These are phyloP conservation scores for Mercenaria mercenaria DNA, from an alignment of 1,140 invertebrate genomes.

Conservation along the genomic window DNA sequence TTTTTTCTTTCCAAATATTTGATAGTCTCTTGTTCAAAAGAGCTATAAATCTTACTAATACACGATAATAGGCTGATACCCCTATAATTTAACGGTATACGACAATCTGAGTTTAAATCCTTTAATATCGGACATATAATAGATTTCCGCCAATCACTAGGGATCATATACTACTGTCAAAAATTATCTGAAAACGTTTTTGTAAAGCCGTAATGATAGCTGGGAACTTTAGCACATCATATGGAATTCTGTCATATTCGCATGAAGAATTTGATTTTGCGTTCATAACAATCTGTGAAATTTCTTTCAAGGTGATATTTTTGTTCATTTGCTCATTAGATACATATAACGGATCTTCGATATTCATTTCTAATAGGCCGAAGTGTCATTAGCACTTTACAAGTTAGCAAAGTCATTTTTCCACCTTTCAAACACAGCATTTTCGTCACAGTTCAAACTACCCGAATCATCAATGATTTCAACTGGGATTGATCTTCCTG, in stretches of 20 bases:
- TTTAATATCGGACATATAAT: conserved; percentile 48
- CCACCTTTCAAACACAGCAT: too few species aligned
- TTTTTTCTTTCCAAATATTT: not conserved
- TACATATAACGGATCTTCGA: not conserved
- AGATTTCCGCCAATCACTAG: too few species aligned
- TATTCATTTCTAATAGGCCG: too few species aligned
- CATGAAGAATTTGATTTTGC: not conserved
- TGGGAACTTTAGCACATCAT: not conserved
- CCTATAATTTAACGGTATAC: conserved; percentile 33
- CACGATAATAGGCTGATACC: not conserved
- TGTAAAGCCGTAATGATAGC: not conserved
- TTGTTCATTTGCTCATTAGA: not conserved
- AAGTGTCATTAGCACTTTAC: too few species aligned
- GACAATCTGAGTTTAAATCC: conserved; percentile 6
- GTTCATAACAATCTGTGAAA: conserved; percentile 5
- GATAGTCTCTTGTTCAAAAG: conserved; percentile 31
- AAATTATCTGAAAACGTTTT: conserved; percentile 21
- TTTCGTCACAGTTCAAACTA: too few species aligned
- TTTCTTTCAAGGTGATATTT: not conserved
- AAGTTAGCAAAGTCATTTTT: too few species aligned
- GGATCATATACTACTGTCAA: conserved; percentile 27
- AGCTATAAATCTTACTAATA: conserved; percentile 27
- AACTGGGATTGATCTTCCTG: not conserved
- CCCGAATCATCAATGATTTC: not conserved
- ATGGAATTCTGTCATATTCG: conserved; percentile 22